phyloP scores from a whole-genome alignment of 2,888 invertebrate genomes.

The Ditula angustiorana region DNA sequence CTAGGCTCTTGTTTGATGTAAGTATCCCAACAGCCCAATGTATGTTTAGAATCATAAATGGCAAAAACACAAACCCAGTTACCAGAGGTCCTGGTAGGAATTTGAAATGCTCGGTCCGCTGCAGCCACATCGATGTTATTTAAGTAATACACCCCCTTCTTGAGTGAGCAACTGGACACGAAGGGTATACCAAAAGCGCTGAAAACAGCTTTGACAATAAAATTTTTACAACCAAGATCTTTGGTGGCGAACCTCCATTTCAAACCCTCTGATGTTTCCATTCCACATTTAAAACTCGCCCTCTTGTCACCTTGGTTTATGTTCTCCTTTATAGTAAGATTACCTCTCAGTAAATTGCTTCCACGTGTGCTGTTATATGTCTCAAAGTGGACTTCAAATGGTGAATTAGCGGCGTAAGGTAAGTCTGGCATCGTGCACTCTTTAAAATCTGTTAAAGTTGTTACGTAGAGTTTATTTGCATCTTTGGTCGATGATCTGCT shows the following conservation, averaged over 20 bases:
- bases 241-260: conserved; percentile 7
- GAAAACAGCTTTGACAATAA: not conserved
- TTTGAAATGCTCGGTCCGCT: not conserved
- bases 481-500: too few species aligned
- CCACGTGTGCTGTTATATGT: not conserved
- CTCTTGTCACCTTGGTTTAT: not conserved
- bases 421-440: not conserved
- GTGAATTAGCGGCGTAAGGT: not conserved
- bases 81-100: conserved; percentile 8
- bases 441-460: not conserved
- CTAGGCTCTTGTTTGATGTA: not conserved
- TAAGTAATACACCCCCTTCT: not conserved
- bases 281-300: conserved; percentile 4
- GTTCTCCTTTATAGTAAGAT: conserved; percentile 4
- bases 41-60: not conserved
- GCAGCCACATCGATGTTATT: not conserved
- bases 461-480: not conserved
- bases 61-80: conserved; percentile 12
- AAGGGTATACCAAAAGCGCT: not conserved
- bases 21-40: not conserved
- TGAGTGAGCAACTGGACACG: not conserved
- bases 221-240: conserved; percentile 11
- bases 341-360: not conserved
- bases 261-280: conserved; percentile 1
- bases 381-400: not conserved